Conservation (phyloP, 2,797 vertebrate species). For the Atherinosoma microstoma region DNA sequence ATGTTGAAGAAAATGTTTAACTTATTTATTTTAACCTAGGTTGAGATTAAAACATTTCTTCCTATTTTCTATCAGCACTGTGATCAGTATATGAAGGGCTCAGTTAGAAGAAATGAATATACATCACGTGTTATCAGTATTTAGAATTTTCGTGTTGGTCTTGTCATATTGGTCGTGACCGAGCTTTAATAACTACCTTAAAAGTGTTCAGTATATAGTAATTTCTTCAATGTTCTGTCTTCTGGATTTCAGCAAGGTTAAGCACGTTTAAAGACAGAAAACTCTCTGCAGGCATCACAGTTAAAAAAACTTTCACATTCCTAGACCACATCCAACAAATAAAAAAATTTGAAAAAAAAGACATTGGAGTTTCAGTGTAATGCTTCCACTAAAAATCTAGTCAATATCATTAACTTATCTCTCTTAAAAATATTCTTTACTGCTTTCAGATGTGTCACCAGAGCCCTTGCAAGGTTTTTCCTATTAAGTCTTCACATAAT, state of each 20-base stretch:
- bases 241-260: too few relatives aligned
- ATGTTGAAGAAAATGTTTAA: too few relatives aligned
- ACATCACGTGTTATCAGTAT: conserved; percentile 1
- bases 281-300: neutral
- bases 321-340: neutral
- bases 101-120: conserved; percentile 22
- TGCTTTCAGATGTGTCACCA: neutral
- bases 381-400: neutral
- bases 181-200: conserved; percentile 9
- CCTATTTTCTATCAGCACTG: neutral
- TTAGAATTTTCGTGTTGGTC: neutral
- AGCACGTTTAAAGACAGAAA: neutral
- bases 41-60: neutral
- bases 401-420: neutral
- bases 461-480: conserved; percentile 13
- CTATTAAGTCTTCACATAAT: conserved; percentile 52
- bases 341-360: neutral
- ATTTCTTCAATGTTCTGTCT: conserved; percentile 14
- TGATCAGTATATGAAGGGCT: conserved; percentile 20
- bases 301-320: neutral
- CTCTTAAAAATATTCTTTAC: neutral
- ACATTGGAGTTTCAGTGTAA: neutral
- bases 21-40: neutral
- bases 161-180: neutral
- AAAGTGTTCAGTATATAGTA: neutral